phyloP scores from a whole-genome alignment of 2,888 invertebrate genomes.

The Galeruca laticollis region DNA sequence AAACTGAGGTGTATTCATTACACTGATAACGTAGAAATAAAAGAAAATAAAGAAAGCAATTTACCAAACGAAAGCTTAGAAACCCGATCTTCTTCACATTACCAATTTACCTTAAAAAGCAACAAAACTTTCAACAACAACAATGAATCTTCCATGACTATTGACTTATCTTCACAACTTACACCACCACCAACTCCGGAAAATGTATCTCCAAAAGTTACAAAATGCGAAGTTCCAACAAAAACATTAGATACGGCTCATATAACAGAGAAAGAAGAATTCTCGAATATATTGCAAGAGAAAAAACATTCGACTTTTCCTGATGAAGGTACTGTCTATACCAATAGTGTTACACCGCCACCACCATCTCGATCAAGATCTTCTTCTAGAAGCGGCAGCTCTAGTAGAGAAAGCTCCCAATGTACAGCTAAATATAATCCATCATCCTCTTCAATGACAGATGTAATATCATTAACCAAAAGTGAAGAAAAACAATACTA shows the following conservation, averaged over 20 bases:
- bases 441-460: conserved; percentile 71
- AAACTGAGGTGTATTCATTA: conserved; percentile 13
- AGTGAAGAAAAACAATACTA: conserved; percentile 59
- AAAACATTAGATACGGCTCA: not conserved
- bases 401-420: conserved; percentile 71
- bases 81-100: conserved; percentile 33
- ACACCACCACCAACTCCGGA: conserved; percentile 63
- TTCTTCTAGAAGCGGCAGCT: conserved; percentile 65
- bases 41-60: conserved; percentile 4
- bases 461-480: conserved; percentile 70
- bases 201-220: conserved; percentile 52
- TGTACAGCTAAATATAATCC: conserved; percentile 80
- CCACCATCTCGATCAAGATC: conserved; percentile 52
- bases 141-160: conserved; percentile 28
- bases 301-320: not conserved
- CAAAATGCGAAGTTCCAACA: too few species aligned
- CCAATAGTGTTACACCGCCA: conserved; percentile 53
- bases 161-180: conserved; percentile 52
- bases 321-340: conserved; percentile 26
- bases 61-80: conserved; percentile 42
- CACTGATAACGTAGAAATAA: conserved; percentile 8
- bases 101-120: conserved; percentile 37
- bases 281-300: not conserved
- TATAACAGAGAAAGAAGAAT: conserved; percentile 6
- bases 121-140: conserved; percentile 30